Base-by-base conservation (phyloP, 1,140 invertebrate species). In the Musca domestica region DNA sequence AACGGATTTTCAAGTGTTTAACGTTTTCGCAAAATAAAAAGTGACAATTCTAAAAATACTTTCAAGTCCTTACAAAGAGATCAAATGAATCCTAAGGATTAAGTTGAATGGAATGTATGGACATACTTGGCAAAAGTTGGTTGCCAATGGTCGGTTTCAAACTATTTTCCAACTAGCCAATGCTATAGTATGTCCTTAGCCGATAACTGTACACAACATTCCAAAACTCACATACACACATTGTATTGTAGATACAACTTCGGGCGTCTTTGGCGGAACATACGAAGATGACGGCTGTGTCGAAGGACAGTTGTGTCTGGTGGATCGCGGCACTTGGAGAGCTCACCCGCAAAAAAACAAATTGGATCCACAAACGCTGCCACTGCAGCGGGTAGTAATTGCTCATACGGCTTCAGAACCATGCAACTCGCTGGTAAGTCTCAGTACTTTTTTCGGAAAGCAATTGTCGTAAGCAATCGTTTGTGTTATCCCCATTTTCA, bases 371-470 rank as follows among this genome's bases (percentile, higher is more conserved):
- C 72, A 87, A 23, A 70, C 71, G 10, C 71, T 76, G 7, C 87
- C 87, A 0, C 76, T 83, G 15, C 81, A 82, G 0, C 83, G 83
- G 69, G 85, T 85, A 0, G 82, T 86, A n/a, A 85, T 87, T 17
- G 78, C 83, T 0, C 85, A 87, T 68, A 87, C 86, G 1, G 85
- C 84, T 3, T 83, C 85, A 0, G 77, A 78, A 15, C 75, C 70
- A 17, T 87, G 86, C 68, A 69, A 64, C 3, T 80, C 76, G 12
- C 83, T 86, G 76, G 84, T 82, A 69, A 68, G 56, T 64, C 66
- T 25, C 17, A 17, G n/a, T 20, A n/a, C n/a, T n/a, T n/a, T n/a
- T n/a, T n/a, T n/a, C n/a, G n/a, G n/a, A n/a, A 64, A 64, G 20
- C 30, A 14, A 48, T 63, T 17, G 47, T 22, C 34, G 22, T 30